A percentile compares a stretch with the other conserved stretches of the same genome.
Evolutionary conservation across 2,797 vertebrate genomes (phyloP).

Genomic region (Hypotaenidia okinawae): DNA sequence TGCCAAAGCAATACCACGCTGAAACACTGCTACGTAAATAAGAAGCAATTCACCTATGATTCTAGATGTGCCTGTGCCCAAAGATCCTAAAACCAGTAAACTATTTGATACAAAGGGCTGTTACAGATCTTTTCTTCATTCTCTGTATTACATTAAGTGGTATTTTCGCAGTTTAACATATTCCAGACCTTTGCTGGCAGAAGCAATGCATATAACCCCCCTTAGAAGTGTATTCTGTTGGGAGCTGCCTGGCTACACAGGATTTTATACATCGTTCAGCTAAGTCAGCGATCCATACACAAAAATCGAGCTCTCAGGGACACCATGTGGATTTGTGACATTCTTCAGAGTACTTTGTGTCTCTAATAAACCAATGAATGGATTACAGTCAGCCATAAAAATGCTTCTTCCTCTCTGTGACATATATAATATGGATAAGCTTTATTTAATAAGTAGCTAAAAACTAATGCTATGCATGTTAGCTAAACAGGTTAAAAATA

Average conservation of each 20-base stretch:
- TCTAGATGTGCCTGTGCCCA: neutral
- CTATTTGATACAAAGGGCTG: neutral
- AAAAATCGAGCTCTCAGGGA: constrained; percentile 58
- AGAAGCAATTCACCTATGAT: neutral
- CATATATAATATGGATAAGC: constrained; percentile 6
- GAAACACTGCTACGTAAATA: neutral
- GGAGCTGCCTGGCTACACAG: constrained; percentile 55
- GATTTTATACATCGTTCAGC: constrained; percentile 60
- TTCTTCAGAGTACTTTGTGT: constrained; percentile 45
- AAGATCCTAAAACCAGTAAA: neutral
- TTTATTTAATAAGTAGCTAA: constrained; percentile 34
- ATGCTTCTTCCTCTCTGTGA: neutral
- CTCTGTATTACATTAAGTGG: constrained; percentile 20
- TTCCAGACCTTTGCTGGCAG: constrained; percentile 62
- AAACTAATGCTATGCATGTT: neutral
- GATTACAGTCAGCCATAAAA: constrained; percentile 43
- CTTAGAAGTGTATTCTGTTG: constrained; percentile 60
- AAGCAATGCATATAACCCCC: constrained; percentile 35
- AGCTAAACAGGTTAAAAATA: constrained; percentile 17
- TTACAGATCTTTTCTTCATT: neutral
- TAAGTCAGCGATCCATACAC: constrained; percentile 66
- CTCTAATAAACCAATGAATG: constrained; percentile 57
- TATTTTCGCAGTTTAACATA: constrained; percentile 38
- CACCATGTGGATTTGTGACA: constrained; percentile 65
- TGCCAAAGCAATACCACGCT: neutral